Evolutionary conservation across 2,888 invertebrate genomes (phyloP), one percentile per base, ranked within the genome.

Genomic region (Thecophora atra): DNA sequence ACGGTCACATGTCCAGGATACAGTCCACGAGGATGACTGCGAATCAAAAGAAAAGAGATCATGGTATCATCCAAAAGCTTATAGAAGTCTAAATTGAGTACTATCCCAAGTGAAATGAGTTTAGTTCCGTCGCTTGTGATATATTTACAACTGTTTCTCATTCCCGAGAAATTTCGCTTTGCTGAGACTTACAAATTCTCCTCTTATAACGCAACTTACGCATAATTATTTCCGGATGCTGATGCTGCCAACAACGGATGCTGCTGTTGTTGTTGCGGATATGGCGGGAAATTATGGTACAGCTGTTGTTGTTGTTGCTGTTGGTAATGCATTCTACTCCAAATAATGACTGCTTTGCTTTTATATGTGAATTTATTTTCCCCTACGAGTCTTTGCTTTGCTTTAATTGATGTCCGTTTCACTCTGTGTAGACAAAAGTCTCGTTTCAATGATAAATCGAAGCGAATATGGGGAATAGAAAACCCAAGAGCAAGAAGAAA

Each of bases 151-250:
- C n/a, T n/a, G n/a, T n/a, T 11, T 44, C 24, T 15, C 11, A 19
- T 64, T 44, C 3, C 19, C 13, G 19, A 56, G 52, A 56, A 7
- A 67, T 37, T 24, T 58, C 58, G 17, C 30, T 21, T 58, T 68
- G 44, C 56, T 58, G 51, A 37, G 37, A 19, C 17, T 63, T 24
- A 30, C 63, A 51, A 70, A 30, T 63, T 42, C 44, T 21, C 51
- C n/a, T 15, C 28, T 13, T 51, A 28, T 62, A 62, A 69, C 62
- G 42, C 51, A 56, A 70, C 75, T 75, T 70, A 75, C 75, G 70
- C 67, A 64, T 73, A 75, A 72, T 72, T 70, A 68, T 73, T 73
- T 64, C 73, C 73, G 70, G 67, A 54, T 47, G 67, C 65, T 28
- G 71, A 72, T 60, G 67, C 75, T 62, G 67, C 67, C 75, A 72